A percentile compares a stretch with the other conserved stretches of the same genome.
phyloP scores from a whole-genome alignment of 1,140 invertebrate species.

The Holotrichia oblita region DNA sequence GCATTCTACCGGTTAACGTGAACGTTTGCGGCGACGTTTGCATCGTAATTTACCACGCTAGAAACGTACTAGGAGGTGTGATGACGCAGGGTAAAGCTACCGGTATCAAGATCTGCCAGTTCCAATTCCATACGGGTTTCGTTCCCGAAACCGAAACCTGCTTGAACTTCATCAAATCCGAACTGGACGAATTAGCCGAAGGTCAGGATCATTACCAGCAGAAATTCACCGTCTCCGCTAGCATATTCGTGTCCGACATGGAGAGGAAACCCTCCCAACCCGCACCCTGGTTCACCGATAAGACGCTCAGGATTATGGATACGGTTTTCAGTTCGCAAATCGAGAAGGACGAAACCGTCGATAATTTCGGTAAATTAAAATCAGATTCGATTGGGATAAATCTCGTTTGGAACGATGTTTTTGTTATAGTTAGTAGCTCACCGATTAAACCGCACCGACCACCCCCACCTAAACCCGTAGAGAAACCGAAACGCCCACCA shows the following conservation, averaged over 20 bases:
- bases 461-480: conserved; percentile 38
- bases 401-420: no score
- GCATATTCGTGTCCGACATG: conserved; percentile 76
- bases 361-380: conserved; percentile 78
- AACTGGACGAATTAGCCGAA: conserved; percentile 82
- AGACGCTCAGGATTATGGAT: conserved; percentile 66
- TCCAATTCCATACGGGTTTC: conserved; percentile 91
- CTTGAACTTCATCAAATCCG: conserved; percentile 79
- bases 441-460: conserved; percentile 22
- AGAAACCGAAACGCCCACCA: conserved; percentile 44
- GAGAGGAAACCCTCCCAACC: conserved; percentile 70
- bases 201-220: conserved; percentile 84
- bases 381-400: no score
- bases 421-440: conserved; percentile 48
- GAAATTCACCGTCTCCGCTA: conserved; percentile 76
- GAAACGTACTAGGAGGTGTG: conserved; percentile 85
- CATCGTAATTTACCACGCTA: conserved; percentile 83
- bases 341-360: conserved; percentile 84
- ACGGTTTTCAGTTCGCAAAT: conserved; percentile 81
- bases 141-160: conserved; percentile 77
- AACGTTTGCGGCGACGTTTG: conserved; percentile 87
- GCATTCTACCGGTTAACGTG: conserved; percentile 63
- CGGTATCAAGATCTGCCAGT: conserved; percentile 87
- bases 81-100: conserved; percentile 83
- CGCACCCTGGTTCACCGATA: conserved; percentile 79